phyloP scores from a whole-genome alignment of 2,113 vertebrate genomes.

The Trochalopteron elliotii region DNA sequence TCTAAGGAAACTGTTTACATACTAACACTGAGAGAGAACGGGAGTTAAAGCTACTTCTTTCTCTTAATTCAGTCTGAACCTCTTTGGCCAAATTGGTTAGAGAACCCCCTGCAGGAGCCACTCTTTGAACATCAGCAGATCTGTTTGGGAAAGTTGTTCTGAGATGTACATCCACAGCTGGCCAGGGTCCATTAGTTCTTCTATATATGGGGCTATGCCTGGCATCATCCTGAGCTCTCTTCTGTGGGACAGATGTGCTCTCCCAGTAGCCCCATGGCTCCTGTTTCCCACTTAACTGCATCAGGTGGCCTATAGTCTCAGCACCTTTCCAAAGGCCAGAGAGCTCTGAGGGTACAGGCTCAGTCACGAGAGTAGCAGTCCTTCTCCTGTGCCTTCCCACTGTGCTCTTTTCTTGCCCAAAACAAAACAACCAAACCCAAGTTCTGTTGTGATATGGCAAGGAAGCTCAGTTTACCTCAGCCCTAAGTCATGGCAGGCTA shows the following conservation, averaged over 20 bases:
- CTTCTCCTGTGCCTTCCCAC: not conserved
- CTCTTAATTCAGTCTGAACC: not conserved
- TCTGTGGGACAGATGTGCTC: not conserved
- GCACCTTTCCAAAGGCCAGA: not conserved
- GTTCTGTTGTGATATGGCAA: not conserved
- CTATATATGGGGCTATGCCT: not conserved
- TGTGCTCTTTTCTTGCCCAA: not conserved
- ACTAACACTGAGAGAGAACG: not conserved
- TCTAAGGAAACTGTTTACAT: not conserved
- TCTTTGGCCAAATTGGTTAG: not conserved
- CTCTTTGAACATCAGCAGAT: not conserved
- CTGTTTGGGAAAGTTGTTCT: not conserved
- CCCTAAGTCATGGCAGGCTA: not conserved
- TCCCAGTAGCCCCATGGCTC: not conserved
- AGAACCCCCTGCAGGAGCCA: not conserved
- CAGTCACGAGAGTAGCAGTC: not conserved
- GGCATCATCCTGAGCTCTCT: not conserved
- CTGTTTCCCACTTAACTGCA: not conserved
- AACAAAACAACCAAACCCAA: not conserved
- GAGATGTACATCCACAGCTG: not conserved
- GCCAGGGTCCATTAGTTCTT: not conserved
- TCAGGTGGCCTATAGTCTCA: not conserved
- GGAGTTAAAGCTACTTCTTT: not conserved
- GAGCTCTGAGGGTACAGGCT: not conserved
- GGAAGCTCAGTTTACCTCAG: not conserved